Percentiles rank a stretch among this genome's conserved stretches.
These are phyloP conservation scores for Psammodynastes pulverulentus DNA, from an alignment of 2,113 vertebrate genomes.

Conservation along the genomic window DNA sequence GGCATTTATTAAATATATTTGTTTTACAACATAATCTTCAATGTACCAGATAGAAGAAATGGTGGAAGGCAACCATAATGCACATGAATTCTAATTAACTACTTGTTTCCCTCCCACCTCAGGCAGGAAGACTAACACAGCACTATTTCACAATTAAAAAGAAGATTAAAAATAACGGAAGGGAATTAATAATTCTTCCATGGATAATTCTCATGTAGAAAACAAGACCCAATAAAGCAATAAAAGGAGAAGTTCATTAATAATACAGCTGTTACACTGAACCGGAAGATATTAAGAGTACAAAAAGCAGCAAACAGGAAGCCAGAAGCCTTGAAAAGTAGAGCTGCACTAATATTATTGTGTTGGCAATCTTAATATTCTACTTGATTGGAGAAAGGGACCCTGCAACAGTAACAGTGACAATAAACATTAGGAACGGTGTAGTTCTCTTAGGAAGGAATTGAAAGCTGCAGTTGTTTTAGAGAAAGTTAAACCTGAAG, in stretches of 20 bases:
- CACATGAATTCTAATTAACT: background rate
- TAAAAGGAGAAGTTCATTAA: background rate
- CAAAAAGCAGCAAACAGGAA: background rate
- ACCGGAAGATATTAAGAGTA: background rate
- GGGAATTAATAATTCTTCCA: background rate
- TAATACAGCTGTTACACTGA: background rate
- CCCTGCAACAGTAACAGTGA: background rate
- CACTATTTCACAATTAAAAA: background rate
- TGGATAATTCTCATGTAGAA: background rate
- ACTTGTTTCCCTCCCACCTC: background rate
- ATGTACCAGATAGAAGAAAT: background rate
- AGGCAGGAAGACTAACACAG: background rate
- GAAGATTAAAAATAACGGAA: background rate
- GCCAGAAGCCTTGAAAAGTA: background rate
- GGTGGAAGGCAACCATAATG: background rate
- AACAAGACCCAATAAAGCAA: background rate
- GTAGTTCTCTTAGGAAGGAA: background rate
- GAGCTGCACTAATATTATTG: background rate
- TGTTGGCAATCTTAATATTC: background rate
- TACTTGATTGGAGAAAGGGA: background rate
- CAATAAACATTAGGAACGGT: too few species aligned
- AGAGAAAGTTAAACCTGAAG: too few species aligned
- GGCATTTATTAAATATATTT: slow-evolving; percentile 44
- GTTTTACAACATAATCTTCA: background rate
- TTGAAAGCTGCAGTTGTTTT: background rate